These are phyloP conservation scores for Saccostrea echinata DNA, from an alignment of 1,140 invertebrate species.

Conservation along the genomic window DNA sequence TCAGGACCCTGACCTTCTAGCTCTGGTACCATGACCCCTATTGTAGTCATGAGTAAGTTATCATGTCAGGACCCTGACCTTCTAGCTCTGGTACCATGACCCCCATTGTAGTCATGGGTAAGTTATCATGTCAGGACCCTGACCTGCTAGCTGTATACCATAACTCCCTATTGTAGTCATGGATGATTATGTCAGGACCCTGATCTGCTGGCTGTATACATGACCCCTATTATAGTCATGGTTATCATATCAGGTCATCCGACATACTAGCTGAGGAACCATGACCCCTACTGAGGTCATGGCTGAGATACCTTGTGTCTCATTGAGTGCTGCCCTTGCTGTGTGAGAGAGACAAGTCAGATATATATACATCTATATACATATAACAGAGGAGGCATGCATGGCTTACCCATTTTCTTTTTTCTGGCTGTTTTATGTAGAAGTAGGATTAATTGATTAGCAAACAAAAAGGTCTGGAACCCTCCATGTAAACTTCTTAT, in stretches of 20 bases:
- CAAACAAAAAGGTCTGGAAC: not conserved
- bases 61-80: too few relatives aligned
- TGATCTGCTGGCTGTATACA: too few relatives aligned
- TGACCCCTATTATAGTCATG: too few relatives aligned
- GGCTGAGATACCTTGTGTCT: slow-evolving; percentile 14
- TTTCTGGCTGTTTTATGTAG: slow-evolving; percentile 6
- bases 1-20: too few relatives aligned
- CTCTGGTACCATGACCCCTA: too few relatives aligned
- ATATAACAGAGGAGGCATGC: not conserved
- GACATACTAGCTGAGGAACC: not conserved
- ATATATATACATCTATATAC: not conserved
- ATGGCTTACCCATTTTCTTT: slow-evolving; percentile 30
- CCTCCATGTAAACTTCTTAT: not conserved
- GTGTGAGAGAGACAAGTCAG: slow-evolving; percentile 28
- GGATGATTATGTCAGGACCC: too few relatives aligned
- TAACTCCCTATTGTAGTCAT: too few relatives aligned
- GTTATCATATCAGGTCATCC: not conserved
- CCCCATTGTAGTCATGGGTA: too few relatives aligned
- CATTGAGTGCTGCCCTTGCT: not conserved
- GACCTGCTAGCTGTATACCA: too few relatives aligned
- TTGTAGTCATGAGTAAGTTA: too few relatives aligned
- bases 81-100: too few relatives aligned
- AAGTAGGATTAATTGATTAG: slow-evolving; percentile 6
- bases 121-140: too few relatives aligned
- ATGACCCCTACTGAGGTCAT: not conserved